These are phyloP conservation scores for Temnothorax curvispinosus DNA, from an alignment of 1,140 invertebrate species.

Conservation along the genomic window DNA sequence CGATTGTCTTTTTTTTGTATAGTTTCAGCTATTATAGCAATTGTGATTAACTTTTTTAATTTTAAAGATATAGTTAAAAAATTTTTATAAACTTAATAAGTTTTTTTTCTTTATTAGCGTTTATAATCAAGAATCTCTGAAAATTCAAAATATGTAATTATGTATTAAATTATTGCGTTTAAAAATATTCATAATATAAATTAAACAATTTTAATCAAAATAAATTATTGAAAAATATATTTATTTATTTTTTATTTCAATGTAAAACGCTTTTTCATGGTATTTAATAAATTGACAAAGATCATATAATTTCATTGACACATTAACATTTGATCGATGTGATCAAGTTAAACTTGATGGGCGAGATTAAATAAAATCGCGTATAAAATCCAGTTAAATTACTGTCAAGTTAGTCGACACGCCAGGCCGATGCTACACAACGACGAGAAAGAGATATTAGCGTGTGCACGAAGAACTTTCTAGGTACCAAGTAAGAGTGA, in stretches of 20 bases:
- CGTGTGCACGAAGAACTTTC: constrained; percentile 79
- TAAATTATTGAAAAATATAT: no score
- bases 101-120: no score
- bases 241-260: no score
- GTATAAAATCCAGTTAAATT: neutral
- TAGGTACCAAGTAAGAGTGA: constrained; percentile 79
- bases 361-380: constrained; percentile 29
- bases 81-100: no score
- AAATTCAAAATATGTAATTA: no score
- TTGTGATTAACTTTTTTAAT: neutral
- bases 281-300: no score
- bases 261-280: no score
- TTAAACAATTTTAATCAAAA: no score
- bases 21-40: neutral
- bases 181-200: no score
- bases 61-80: neutral
- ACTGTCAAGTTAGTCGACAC: constrained; percentile 70
- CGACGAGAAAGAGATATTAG: constrained; percentile 73
- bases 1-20: neutral
- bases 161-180: no score
- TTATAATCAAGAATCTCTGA: no score
- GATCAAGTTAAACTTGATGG: neutral
- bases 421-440: constrained; percentile 72
- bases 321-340: neutral
- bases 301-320: no score